Conservation (phyloP, 2,113 vertebrate genomes). For the Shinisaurus crocodilurus region DNA sequence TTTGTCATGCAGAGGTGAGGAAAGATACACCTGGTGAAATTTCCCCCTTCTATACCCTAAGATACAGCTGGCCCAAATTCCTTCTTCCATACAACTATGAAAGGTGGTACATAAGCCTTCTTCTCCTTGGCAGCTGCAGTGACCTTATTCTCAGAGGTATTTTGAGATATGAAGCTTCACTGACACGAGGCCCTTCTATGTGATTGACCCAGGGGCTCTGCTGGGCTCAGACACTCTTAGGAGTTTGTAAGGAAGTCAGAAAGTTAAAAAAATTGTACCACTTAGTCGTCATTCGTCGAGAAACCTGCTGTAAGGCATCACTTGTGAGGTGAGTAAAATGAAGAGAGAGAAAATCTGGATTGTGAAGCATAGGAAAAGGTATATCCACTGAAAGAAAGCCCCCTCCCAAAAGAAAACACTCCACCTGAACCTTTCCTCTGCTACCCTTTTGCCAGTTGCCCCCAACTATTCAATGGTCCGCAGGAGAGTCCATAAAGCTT, state of each 20-base stretch:
- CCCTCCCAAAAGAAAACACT: not conserved
- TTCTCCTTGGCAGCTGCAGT: too few relatives aligned
- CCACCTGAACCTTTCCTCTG: not conserved
- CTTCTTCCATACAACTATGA: not conserved
- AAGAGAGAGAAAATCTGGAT: fast-evolving
- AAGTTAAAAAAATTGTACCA: not conserved
- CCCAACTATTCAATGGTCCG: not conserved
- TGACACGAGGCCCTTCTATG: not conserved
- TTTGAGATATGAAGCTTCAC: not conserved
- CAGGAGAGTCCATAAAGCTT: too few relatives aligned
- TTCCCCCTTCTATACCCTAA: too few relatives aligned
- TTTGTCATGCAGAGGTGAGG: not conserved
- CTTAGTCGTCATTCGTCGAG: not conserved
- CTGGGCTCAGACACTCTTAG: not conserved
- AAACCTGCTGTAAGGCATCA: not conserved
- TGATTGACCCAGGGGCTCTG: not conserved
- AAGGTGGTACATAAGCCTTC: too few relatives aligned
- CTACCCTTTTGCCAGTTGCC: not conserved
- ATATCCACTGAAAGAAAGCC: not conserved
- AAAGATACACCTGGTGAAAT: not conserved
- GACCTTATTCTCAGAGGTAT: too few relatives aligned
- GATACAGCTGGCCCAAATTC: not conserved
- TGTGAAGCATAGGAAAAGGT: fast-evolving
- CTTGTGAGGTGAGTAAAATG: not conserved
- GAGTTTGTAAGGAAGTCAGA: not conserved